Evolutionary conservation across 2,888 invertebrate genomes (phyloP), one percentile per base, ranked within the genome.

Genomic region (Teinopalpus imperialis): DNA sequence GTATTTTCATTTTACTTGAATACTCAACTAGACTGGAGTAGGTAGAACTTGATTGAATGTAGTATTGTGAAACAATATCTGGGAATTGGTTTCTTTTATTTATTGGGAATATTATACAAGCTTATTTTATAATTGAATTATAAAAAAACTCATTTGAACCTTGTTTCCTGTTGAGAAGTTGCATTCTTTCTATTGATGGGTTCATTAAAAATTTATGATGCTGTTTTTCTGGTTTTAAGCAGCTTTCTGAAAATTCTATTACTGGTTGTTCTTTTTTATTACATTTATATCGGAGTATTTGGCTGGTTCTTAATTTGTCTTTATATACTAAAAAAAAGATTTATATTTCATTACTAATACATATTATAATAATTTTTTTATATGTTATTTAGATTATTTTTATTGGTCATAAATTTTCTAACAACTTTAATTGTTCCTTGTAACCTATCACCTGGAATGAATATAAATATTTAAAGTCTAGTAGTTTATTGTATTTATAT

Each of bases 211-310:
- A 35, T 29, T 35, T 43, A 2, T 35, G 34, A 7, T 36, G 4
- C 8, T 48, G 13, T 31, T 49, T 48, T 14, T 43, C 14, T 12
- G 18, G 24, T 16, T 27, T 21, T 8, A 20, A 2, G 21, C 6
- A 23, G 21, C 24, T 18, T 32, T 43, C 9, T 29, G 12, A 36
- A 14, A 27, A 34, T 40, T 55, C 54, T 54, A 31, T 57, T 8
- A 31, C 48, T 14, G 20, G 9, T 20, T 34, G 20, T 20, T 57
- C 57, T 21, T 53, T 59, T 1, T 36, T 48, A 4, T 34, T 32
- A 1, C 24, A 46, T 49, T 56, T 72, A 0, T 63, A 60, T n/a
- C 66, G 59, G 1, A 76, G 75, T 53, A 75, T 77, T 1, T 61
- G 53, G 53, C 75, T 78, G 5, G 66, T 56, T 52, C 68, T 75